These are phyloP conservation scores for Tuta absoluta DNA, from an alignment of 2,888 invertebrate genomes.

Conservation along the genomic window DNA sequence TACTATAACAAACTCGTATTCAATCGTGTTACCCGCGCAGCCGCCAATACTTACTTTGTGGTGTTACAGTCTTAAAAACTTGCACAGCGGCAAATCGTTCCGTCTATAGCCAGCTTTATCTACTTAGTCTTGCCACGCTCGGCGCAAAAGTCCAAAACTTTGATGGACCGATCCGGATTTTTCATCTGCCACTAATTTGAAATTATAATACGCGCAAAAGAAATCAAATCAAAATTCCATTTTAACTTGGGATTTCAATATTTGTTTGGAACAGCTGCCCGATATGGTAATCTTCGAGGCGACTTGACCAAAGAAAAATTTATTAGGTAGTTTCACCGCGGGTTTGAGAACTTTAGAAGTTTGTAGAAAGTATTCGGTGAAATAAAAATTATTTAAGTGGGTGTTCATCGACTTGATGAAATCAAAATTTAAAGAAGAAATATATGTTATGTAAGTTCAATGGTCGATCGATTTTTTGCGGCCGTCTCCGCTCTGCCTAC, in stretches of 20 bases:
- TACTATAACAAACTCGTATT: too few relatives aligned
- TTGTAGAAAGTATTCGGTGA: neutral
- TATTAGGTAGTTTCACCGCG: conserved; percentile 11
- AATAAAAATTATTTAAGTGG: neutral
- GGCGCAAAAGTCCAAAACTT: conserved; percentile 59
- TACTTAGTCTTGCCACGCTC: conserved; percentile 31
- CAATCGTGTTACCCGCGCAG: too few relatives aligned
- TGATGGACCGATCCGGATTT: conserved; percentile 76
- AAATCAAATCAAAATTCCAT: conserved; percentile 81
- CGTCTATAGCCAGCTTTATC: conserved; percentile 17
- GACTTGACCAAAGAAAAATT: conserved; percentile 31
- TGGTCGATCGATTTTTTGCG: too few relatives aligned
- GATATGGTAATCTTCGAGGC: conserved; percentile 44
- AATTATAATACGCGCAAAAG: conserved; percentile 75
- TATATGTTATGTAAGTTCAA: too few relatives aligned
- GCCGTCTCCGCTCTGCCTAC: too few relatives aligned
- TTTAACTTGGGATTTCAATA: conserved; percentile 76
- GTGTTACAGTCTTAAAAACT: neutral
- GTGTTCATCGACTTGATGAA: neutral
- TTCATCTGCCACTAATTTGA: conserved; percentile 78
- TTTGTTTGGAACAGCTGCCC: conserved; percentile 67
- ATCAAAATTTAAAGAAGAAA: too few relatives aligned
- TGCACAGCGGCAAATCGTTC: neutral
- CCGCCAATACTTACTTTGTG: too few relatives aligned
- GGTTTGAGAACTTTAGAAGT: neutral